Conservation (phyloP, 2,113 vertebrate species). For the Ageneiosus marmoratus region DNA sequence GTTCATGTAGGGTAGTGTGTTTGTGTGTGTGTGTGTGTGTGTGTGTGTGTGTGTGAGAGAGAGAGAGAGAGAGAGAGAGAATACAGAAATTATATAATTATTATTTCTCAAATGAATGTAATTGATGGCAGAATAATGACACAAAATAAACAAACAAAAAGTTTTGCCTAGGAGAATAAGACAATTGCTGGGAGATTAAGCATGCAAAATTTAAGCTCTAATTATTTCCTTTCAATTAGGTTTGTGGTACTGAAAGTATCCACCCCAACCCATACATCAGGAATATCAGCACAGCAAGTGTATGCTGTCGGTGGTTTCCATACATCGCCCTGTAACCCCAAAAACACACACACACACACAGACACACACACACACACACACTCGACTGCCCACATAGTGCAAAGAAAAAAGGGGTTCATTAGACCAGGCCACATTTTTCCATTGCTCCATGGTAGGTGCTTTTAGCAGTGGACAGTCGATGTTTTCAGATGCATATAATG, state of each 20-base stretch:
- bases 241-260: conserved; percentile 32
- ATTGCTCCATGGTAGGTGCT: too few species aligned
- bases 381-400: neutral
- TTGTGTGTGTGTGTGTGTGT: neutral
- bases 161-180: neutral
- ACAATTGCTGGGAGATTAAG: conserved; percentile 27
- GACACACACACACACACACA: too few species aligned
- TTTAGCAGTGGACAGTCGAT: too few species aligned
- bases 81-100: conserved; percentile 11
- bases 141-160: neutral
- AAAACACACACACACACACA: neutral
- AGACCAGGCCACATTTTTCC: too few species aligned
- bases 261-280: conserved; percentile 30
- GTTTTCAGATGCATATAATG: conserved; percentile 29
- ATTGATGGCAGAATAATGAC: conserved; percentile 29
- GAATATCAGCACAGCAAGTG: conserved; percentile 9
- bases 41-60: neutral
- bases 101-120: conserved; percentile 19
- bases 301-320: neutral
- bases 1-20: neutral
- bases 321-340: conserved; percentile 3
- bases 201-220: conserved; percentile 48
- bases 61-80: neutral
- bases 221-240: conserved; percentile 56
- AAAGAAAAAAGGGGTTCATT: too few species aligned